phyloP scores from a whole-genome alignment of 2,888 invertebrate species.

The Drosophila nr. perissopoda region DNA sequence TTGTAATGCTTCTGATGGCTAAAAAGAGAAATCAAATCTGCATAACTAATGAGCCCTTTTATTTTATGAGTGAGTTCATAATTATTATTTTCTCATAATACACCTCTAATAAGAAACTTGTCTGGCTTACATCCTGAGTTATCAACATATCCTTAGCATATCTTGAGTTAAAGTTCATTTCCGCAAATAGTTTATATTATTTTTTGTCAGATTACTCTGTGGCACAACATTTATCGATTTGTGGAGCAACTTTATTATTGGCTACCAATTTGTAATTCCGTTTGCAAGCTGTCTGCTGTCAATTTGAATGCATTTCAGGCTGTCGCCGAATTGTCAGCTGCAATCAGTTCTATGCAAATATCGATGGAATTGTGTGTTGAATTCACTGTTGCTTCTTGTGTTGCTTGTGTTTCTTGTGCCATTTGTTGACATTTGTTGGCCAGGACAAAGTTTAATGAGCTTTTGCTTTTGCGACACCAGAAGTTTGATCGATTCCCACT shows the following conservation, averaged over 20 bases:
- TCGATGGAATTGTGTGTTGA: conserved; percentile 52
- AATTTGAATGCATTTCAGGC: conserved; percentile 20
- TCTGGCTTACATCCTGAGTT: neutral
- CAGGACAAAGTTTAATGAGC: conserved; percentile 69
- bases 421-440: conserved; percentile 60
- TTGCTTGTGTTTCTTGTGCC: neutral
- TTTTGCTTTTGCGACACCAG: conserved; percentile 26
- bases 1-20: neutral
- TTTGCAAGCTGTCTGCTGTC: conserved; percentile 12
- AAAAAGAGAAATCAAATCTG: neutral
- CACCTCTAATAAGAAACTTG: neutral
- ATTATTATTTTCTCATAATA: neutral
- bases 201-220: neutral
- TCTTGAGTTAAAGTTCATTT: neutral
- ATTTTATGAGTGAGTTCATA: neutral
- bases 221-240: conserved; percentile 25
- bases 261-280: conserved; percentile 14
- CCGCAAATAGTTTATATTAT: neutral
- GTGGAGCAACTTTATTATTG: conserved; percentile 29
- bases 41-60: too few species aligned
- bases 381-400: conserved; percentile 16
- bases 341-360: conserved; percentile 64
- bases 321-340: conserved; percentile 44
- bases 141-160: neutral
- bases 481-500: conserved; percentile 73